phyloP scores from a whole-genome alignment of 1,140 invertebrate species.

The Solenopsis invicta region DNA sequence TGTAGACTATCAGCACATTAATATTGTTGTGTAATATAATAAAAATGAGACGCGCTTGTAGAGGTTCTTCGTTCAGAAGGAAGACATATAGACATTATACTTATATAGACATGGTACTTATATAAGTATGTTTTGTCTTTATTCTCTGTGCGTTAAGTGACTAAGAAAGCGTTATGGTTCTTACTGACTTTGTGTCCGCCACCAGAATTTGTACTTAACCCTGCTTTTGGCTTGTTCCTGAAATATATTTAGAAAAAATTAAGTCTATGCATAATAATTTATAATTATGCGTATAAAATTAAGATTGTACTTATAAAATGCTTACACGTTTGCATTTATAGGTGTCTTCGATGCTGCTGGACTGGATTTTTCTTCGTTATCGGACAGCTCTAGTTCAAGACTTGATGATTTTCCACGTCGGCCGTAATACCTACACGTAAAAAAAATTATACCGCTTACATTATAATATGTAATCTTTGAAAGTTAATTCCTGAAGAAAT shows the following conservation, averaged over 20 bases:
- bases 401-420: conserved; percentile 88
- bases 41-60: conserved; percentile 71
- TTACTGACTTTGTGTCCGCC: conserved; percentile 97
- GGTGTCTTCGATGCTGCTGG: conserved; percentile 78
- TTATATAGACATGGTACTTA: conserved; percentile 73
- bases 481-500: not conserved
- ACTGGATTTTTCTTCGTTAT: conserved; percentile 82
- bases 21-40: conserved; percentile 41
- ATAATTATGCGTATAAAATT: conserved; percentile 32
- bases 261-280: conserved; percentile 20
- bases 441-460: not conserved
- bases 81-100: conserved; percentile 48
- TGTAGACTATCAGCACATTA: conserved; percentile 43
- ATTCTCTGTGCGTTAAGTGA: conserved; percentile 84
- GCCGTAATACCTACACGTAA: conserved; percentile 89
- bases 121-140: conserved; percentile 76
- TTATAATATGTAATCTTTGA: not conserved
- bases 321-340: conserved; percentile 83
- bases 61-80: conserved; percentile 64
- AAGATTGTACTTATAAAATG: not conserved
- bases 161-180: conserved; percentile 91
- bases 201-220: conserved; percentile 91
- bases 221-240: conserved; percentile 87
- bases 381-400: conserved; percentile 85
- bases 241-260: conserved; percentile 67